These are phyloP conservation scores for Recurvirostra avosetta DNA, from an alignment of 2,113 vertebrate genomes.

Conservation along the genomic window DNA sequence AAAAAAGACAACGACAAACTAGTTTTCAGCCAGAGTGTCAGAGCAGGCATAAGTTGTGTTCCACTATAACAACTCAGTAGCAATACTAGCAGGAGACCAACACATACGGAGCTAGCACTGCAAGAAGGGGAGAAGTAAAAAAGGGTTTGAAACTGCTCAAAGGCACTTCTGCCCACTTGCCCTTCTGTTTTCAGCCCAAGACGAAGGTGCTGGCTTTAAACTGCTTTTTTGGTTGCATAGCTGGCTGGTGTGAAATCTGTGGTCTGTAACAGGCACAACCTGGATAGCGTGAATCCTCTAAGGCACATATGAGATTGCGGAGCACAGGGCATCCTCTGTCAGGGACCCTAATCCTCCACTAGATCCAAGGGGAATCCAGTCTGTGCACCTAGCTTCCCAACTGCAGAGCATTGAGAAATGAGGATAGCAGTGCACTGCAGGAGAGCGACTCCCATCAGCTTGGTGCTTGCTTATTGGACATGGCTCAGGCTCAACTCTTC, in stretches of 20 bases:
- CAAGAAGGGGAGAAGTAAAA: conserved; percentile 50
- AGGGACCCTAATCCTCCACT: conserved; percentile 47
- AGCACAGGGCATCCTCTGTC: conserved; percentile 7
- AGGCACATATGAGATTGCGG: conserved; percentile 62
- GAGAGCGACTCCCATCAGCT: conserved; percentile 38
- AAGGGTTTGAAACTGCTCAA: conserved; percentile 52
- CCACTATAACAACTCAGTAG: conserved; percentile 64
- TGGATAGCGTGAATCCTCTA: conserved; percentile 69
- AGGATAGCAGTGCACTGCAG: conserved; percentile 44
- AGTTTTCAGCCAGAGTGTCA: conserved; percentile 70
- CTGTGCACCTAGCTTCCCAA: conserved; percentile 60
- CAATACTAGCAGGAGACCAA: conserved; percentile 64
- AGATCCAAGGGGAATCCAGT: conserved; percentile 63
- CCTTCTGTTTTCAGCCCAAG: conserved; percentile 25
- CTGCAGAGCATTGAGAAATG: conserved; percentile 53
- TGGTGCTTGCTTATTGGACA: conserved; percentile 17
- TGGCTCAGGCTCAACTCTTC: conserved; percentile 4
- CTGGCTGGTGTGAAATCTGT: conserved; percentile 60
- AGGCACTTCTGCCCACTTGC: conserved; percentile 56
- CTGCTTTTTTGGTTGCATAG: conserved; percentile 72
- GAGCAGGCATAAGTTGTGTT: conserved; percentile 62
- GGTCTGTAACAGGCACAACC: conserved; percentile 72
- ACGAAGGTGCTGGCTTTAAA: conserved; percentile 60
- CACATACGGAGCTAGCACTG: conserved; percentile 49
- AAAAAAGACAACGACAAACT: conserved; percentile 68